Percentiles rank a stretch among this genome's conserved stretches.
These are phyloP conservation scores for Zoanthus solanderi DNA, from an alignment of 92 coral and sea anemone genomes.

Conservation along the genomic window DNA sequence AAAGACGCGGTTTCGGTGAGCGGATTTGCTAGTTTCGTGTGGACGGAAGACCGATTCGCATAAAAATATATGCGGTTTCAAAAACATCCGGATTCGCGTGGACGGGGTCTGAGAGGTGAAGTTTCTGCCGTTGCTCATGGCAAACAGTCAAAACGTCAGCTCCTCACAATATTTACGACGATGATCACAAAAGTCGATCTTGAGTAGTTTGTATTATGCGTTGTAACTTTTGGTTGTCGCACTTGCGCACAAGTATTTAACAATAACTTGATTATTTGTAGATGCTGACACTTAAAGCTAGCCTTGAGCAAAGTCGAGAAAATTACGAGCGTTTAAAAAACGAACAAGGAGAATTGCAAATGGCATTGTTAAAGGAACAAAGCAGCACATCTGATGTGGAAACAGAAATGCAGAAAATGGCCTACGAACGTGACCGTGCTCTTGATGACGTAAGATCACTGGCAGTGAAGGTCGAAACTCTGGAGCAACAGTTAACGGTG, in stretches of 20 bases:
- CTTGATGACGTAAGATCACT: conserved; percentile 77
- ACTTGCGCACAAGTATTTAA: no score
- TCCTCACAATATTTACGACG: no score
- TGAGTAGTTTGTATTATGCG: no score
- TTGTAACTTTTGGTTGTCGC: not conserved
- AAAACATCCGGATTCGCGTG: no score
- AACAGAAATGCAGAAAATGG: conserved; percentile 75
- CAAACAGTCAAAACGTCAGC: no score
- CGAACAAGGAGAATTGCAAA: conserved; percentile 83
- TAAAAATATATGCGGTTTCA: no score
- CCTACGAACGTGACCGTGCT: conserved; percentile 79
- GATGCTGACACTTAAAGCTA: conserved; percentile 71
- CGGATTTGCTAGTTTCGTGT: no score
- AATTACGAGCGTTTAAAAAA: conserved; percentile 87
- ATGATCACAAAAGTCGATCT: no score
- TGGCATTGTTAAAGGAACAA: conserved; percentile 78
- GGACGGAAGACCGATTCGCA: no score
- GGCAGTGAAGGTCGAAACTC: conserved; percentile 65
- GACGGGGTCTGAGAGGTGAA: no score
- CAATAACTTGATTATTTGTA: not conserved
- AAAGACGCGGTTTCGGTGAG: no score
- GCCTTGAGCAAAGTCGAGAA: conserved; percentile 79
- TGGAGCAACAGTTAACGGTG: conserved; percentile 81
- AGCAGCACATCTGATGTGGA: conserved; percentile 71
- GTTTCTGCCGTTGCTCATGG: no score